Base-by-base conservation (phyloP, 1,140 invertebrate genomes). In the Cepaea nemoralis region DNA sequence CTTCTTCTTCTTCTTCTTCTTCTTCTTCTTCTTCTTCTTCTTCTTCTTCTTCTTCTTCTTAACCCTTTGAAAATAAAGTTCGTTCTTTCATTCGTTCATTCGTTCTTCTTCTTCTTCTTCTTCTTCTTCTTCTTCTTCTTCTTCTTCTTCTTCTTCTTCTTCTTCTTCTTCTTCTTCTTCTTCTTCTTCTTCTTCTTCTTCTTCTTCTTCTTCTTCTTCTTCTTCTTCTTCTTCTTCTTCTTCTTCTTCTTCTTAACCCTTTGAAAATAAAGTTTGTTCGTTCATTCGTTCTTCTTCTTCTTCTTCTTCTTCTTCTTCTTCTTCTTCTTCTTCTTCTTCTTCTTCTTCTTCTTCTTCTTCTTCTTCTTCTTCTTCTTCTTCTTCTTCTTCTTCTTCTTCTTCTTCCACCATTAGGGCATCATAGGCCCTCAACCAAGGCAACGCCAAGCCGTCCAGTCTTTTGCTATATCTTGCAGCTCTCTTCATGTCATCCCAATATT, bases 51-150 rank as follows among this genome's bases (percentile, higher is more conserved):
- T 55, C n/a, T n/a, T n/a, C n/a, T n/a, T n/a, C n/a, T n/a, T n/a
- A n/a, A n/a, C n/a, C n/a, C n/a, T n/a, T n/a, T n/a, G n/a, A n/a
- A n/a, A n/a, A n/a, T n/a, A n/a, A n/a, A n/a, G n/a, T n/a, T n/a
- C n/a, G n/a, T n/a, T n/a, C n/a, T n/a, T n/a, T n/a, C n/a, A n/a
- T n/a, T n/a, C n/a, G n/a, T n/a, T n/a, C n/a, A n/a, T n/a, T n/a
- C n/a, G n/a, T n/a, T n/a, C n/a, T n/a, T n/a, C n/a, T n/a, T n/a
- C n/a, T n/a, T n/a, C n/a, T n/a, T n/a, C n/a, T n/a, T 55, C n/a
- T 55, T n/a, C n/a, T 55, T 55, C 50, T 55, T 55, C n/a, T n/a
- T 55, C n/a, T 55, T n/a, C n/a, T 55, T 55, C 50, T 55, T 55
- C 50, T 55, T 55, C 50, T 55, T 55, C 50, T 55, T 55, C 50